Base-by-base conservation (phyloP, 2,888 invertebrate species). In the Labia minor region DNA sequence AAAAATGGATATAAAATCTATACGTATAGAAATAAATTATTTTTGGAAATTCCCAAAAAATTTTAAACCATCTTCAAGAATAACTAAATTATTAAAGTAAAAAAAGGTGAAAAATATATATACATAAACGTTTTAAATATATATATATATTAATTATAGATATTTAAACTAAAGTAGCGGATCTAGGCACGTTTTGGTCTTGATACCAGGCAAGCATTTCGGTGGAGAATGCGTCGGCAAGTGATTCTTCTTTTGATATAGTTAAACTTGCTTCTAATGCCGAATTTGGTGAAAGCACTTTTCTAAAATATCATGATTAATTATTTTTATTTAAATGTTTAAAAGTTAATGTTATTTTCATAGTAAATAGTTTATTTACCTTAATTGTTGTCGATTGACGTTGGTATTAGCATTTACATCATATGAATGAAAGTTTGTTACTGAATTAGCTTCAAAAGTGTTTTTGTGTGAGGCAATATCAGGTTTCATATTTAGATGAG, bases 191-290 rank as follows among this genome's bases (percentile, higher is more conserved):
- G 65, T 68, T 72, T 65, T 76, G 77, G 68, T 77, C 78, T 73
- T 78, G 76, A 70, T 81, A 82, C 83, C 83, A 83, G n/a, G 80
- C 79, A 69, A 83, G 77, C 80, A 82, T 81, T 74, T 83, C 83
- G 26, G 79, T 79, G n/a, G 81, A 79, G 73, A 81, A 81, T 66
- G 78, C 78, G 64, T 80, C 79, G 1, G 79, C 80, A 64, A 80
- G 75, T 62, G 77, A 75, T 33, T 68, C 65, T 61, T 63, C 64
- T 16, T 64, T 68, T 71, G 71, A 72, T 74, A 66, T 75, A 70
- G 71, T 77, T 74, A 33, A 76, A 71, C 70, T 75, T 75, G 64
- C 72, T 72, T 65, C 69, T 67, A 67, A 72, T 70, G 69, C 71
- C 73, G 37, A 73, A 73, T 67, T 72, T 65, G 69, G 68, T 72